A percentile compares a stretch with the other conserved stretches of the same genome.
Conservation (phyloP, 2,888 invertebrate genomes). For the Philopedon plagiatum region DNA sequence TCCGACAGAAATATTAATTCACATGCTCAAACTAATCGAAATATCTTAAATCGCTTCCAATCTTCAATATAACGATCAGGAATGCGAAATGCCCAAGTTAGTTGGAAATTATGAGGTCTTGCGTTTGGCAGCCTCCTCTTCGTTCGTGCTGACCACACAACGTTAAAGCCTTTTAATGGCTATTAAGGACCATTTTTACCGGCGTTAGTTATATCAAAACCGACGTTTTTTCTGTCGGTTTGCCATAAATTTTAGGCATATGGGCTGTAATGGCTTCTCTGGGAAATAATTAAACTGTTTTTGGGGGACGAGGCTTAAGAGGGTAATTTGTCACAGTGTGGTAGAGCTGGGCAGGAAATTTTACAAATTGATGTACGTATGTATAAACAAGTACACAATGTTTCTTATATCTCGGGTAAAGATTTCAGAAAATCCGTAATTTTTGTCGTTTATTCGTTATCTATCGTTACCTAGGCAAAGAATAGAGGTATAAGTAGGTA, state of each 20-base stretch:
- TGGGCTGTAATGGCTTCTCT: conserved; percentile 40
- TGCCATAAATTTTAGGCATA: conserved; percentile 42
- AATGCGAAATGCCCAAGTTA: conserved; percentile 34
- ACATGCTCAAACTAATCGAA: not conserved
- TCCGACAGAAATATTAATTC: not conserved
- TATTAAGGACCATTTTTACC: conserved; percentile 41
- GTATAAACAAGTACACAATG: too few relatives aligned
- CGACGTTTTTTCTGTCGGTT: conserved; percentile 37
- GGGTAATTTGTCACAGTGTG: not conserved
- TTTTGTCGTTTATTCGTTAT: too few relatives aligned
- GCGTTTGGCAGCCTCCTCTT: conserved; percentile 44
- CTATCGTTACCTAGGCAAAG: too few relatives aligned
- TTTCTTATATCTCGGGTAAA: too few relatives aligned
- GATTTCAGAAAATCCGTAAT: too few relatives aligned
- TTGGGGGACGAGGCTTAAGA: not conserved
- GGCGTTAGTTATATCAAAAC: conserved; percentile 43
- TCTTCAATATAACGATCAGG: conserved; percentile 28
- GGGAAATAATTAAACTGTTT: conserved; percentile 41
- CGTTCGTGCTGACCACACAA: conserved; percentile 40
- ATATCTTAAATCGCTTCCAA: conserved; percentile 5
- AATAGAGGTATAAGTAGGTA: too few relatives aligned
- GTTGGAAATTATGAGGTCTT: conserved; percentile 38
- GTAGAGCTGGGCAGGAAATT: not conserved
- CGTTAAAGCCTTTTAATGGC: conserved; percentile 44
- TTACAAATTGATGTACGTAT: not conserved